phyloP scores from a whole-genome alignment of 53 echinoderm and acorn worm genomes.

The Paracentrotus lividus region DNA sequence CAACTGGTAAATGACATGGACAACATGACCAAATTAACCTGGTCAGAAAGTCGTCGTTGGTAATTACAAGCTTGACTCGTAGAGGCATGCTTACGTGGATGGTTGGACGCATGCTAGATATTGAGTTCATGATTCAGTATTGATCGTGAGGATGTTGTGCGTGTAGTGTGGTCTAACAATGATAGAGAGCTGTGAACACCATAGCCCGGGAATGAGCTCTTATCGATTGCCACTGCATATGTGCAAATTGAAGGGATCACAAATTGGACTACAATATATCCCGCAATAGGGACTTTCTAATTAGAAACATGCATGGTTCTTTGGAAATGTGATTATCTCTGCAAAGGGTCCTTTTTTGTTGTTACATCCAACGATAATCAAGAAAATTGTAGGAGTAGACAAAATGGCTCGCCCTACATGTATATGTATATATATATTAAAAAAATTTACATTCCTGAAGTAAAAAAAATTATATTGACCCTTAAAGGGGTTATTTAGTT shows the following conservation, averaged over 20 bases:
- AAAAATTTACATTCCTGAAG: too few relatives aligned
- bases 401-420: too few relatives aligned
- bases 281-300: neutral
- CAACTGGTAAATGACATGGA: constrained; percentile 2
- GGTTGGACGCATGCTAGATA: constrained; percentile 5
- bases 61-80: constrained; percentile 41
- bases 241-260: constrained; percentile 45
- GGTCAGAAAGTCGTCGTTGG: constrained; percentile 23
- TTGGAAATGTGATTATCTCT: neutral
- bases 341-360: neutral
- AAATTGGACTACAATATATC: neutral
- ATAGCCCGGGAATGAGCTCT: constrained; percentile 47
- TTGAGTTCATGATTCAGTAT: constrained; percentile 15
- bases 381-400: too few relatives aligned
- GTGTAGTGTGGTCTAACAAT: neutral
- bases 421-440: too few relatives aligned
- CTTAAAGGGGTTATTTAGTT: too few relatives aligned
- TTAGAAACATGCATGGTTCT: neutral
- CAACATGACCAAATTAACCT: neutral
- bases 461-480: too few relatives aligned
- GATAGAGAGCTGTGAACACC: constrained; percentile 41
- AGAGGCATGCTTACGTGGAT: neutral
- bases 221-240: constrained; percentile 47
- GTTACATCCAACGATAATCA: too few relatives aligned
- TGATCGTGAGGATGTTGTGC: constrained; percentile 49